Conservation (phyloP, 2,113 vertebrate species). For the Condylura cristata region DNA sequence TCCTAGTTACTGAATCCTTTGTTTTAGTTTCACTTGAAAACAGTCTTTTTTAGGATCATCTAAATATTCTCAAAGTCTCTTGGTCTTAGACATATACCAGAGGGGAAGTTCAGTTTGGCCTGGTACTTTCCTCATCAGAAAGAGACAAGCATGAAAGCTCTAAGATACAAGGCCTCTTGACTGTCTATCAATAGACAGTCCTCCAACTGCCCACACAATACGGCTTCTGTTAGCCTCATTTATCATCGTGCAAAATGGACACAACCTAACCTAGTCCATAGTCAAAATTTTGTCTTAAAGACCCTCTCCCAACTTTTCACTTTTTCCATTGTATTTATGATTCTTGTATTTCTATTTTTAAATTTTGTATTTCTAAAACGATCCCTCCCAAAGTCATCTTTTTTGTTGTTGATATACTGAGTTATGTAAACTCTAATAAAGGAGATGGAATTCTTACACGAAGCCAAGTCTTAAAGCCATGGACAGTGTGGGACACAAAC, state of each 20-base stretch:
- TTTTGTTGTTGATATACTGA: neutral
- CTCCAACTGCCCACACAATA: neutral
- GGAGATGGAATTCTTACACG: neutral
- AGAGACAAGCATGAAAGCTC: neutral
- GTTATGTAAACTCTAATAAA: conserved; percentile 2
- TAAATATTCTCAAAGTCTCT: neutral
- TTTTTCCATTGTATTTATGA: conserved; percentile 37
- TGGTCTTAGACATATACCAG: neutral
- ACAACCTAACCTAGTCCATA: neutral
- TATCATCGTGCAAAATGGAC: neutral
- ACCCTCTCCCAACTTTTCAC: neutral
- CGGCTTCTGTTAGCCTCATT: neutral
- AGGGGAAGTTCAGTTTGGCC: neutral
- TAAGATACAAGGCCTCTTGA: neutral
- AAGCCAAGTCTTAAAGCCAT: neutral
- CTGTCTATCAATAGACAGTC: neutral
- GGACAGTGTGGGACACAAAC: neutral
- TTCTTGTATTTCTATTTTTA: neutral
- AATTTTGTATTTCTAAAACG: conserved; percentile 32
- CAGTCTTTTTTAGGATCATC: neutral
- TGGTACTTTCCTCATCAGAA: neutral
- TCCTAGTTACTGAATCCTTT: conserved; percentile 23
- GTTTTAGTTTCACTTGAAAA: conserved; percentile 38
- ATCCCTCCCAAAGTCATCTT: neutral
- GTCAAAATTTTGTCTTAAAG: neutral